Conservation (phyloP, 2,113 vertebrate species). For the Pseudopipra pipra region DNA sequence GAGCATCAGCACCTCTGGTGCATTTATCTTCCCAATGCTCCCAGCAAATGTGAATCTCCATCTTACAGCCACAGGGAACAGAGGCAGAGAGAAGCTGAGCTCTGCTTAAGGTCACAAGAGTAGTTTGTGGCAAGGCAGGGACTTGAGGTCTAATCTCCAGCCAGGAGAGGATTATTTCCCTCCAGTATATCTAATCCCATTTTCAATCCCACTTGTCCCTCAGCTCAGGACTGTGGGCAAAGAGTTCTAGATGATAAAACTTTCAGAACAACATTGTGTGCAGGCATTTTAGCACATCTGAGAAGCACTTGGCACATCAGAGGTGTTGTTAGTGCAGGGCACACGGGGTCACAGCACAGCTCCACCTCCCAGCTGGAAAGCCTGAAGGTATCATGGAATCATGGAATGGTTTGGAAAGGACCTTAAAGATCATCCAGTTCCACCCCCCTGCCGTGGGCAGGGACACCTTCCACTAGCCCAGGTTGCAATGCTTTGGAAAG, state of each 20-base stretch:
- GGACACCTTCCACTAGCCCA: neutral
- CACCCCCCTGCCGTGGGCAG: neutral
- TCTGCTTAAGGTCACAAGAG: neutral
- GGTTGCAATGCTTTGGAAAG: neutral
- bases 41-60: neutral
- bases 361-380: neutral
- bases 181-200: neutral
- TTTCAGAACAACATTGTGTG: neutral
- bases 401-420: neutral
- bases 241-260: neutral
- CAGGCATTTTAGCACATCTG: neutral
- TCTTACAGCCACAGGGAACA: neutral
- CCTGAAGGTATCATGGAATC: neutral
- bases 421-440: neutral
- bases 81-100: neutral
- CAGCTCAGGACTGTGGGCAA: neutral
- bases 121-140: neutral
- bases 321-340: neutral
- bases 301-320: neutral
- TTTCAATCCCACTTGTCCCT: neutral
- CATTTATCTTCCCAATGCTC: neutral
- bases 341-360: neutral
- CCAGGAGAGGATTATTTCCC: neutral
- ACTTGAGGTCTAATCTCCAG: neutral
- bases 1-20: neutral